Conservation (phyloP, 2,888 invertebrate species). For the Chaetogeoica ovagalla region DNA sequence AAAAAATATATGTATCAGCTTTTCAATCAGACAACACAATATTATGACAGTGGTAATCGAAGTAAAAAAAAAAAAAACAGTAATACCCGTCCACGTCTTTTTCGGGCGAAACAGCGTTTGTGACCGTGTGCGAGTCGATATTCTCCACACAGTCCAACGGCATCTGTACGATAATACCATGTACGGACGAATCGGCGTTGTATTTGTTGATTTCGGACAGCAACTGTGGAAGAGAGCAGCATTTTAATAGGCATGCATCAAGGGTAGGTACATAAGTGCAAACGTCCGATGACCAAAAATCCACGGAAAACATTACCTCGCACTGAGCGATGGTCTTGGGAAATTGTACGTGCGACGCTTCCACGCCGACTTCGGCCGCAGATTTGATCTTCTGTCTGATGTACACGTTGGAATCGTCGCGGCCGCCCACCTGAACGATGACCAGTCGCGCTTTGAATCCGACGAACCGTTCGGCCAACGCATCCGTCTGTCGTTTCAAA, state of each 20-base stretch:
- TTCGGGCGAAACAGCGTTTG: constrained; percentile 81
- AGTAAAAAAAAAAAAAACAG: neutral
- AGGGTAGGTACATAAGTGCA: no score
- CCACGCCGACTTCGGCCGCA: constrained; percentile 87
- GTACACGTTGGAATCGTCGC: constrained; percentile 98
- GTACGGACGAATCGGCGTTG: constrained; percentile 81
- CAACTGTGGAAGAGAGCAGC: constrained; percentile 62
- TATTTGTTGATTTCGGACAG: constrained; percentile 71
- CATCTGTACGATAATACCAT: constrained; percentile 96
- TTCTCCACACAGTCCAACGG: constrained; percentile 81
- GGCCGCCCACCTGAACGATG: constrained; percentile 93
- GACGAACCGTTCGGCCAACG: constrained; percentile 3
- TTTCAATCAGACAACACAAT: no score
- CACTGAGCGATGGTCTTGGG: constrained; percentile 78
- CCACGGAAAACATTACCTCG: constrained; percentile 69
- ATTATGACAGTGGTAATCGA: neutral
- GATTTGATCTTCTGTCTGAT: constrained; percentile 94
- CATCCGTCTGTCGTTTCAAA: constrained; percentile 6
- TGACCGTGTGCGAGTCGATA: constrained; percentile 84
- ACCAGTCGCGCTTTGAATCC: constrained; percentile 76
- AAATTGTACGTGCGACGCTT: constrained; percentile 77
- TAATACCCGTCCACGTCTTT: constrained; percentile 94
- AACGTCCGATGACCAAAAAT: no score
- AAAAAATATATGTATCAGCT: neutral
- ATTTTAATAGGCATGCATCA: no score